A percentile compares a stretch with the other conserved stretches of the same genome.
Conservation (phyloP, 2,888 invertebrate genomes). For the Clanis bilineata region DNA sequence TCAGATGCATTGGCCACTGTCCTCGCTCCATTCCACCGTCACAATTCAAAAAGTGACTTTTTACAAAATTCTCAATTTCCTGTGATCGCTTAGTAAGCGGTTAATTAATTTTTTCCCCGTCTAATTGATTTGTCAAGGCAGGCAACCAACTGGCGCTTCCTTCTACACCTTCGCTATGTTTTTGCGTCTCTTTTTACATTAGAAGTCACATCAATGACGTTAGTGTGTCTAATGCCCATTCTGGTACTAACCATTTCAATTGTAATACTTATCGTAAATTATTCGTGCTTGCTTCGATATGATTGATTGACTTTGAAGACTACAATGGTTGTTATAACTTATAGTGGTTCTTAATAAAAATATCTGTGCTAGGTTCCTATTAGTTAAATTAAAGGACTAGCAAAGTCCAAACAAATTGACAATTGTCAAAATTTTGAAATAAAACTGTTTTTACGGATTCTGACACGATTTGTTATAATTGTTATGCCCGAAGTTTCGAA, state of each 20-base stretch:
- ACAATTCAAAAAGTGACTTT: conserved; percentile 36
- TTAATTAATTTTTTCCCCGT: conserved; percentile 70
- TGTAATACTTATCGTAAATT: background rate
- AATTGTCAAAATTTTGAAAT: too few species aligned
- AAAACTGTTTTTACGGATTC: too few species aligned
- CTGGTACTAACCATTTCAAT: background rate
- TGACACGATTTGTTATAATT: too few species aligned
- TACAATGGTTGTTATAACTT: background rate
- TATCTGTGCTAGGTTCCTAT: too few species aligned
- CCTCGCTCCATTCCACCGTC: background rate
- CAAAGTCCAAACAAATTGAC: too few species aligned
- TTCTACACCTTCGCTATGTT: conserved; percentile 47
- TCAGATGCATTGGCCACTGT: background rate
- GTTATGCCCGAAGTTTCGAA: too few species aligned
- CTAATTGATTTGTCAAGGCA: conserved; percentile 72
- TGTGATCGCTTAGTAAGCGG: conserved; percentile 59
- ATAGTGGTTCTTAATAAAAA: too few species aligned
- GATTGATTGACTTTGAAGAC: background rate
- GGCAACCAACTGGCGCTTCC: conserved; percentile 71
- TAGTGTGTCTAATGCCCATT: background rate
- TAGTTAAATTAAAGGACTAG: too few species aligned
- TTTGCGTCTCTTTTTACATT: conserved; percentile 27
- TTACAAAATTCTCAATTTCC: conserved; percentile 61
- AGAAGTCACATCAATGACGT: background rate
- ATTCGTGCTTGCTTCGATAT: background rate